These are phyloP conservation scores for Scylla paramamosain DNA, from an alignment of 1,140 invertebrate genomes.

Conservation along the genomic window DNA sequence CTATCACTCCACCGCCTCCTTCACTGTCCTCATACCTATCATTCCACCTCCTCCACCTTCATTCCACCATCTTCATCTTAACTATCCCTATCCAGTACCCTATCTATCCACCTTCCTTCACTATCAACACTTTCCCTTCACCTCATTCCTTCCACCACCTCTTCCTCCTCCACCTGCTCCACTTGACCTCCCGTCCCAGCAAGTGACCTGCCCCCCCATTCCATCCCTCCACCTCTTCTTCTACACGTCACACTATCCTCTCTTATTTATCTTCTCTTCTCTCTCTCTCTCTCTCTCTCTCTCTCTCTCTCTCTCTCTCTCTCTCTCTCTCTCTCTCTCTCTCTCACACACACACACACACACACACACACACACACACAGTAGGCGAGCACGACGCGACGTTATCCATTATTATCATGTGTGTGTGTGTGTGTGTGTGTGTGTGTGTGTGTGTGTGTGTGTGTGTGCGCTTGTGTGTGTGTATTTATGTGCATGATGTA, in stretches of 20 bases:
- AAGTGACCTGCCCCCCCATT: too few relatives aligned
- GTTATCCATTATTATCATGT: background rate
- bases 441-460: background rate
- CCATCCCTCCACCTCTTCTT: too few relatives aligned
- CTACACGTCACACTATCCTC: too few relatives aligned
- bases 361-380: too few relatives aligned
- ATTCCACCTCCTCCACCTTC: too few relatives aligned
- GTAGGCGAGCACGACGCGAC: background rate
- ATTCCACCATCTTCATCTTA: background rate
- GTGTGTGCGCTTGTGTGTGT: background rate
- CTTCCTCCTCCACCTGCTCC: background rate
- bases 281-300: background rate
- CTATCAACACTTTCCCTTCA: background rate
- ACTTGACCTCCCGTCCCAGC: background rate
- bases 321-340: background rate
- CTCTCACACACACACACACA: too few relatives aligned
- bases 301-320: conserved; percentile 13
- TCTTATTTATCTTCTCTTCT: background rate
- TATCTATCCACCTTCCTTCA: background rate
- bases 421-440: background rate
- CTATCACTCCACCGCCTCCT: background rate
- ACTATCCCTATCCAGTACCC: background rate
- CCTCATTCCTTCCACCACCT: background rate
- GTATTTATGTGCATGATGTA: background rate
- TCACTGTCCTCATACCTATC: background rate